These are phyloP conservation scores for Drosophila ambigua DNA, from an alignment of 1,140 invertebrate genomes.

Conservation along the genomic window DNA sequence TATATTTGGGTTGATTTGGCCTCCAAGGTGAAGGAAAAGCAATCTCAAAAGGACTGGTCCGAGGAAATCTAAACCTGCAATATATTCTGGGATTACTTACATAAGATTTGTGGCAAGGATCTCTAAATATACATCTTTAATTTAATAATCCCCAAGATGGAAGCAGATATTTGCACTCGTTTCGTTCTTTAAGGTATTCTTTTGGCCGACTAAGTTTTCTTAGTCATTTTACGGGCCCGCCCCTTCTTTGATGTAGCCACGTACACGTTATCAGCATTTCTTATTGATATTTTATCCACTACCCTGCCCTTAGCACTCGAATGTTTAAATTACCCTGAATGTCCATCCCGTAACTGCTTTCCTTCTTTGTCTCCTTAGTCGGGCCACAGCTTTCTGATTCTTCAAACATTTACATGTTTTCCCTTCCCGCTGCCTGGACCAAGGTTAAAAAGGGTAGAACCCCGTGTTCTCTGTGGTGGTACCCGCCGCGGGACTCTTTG, in stretches of 20 bases:
- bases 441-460: conserved; percentile 1
- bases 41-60: conserved; percentile 5
- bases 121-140: background rate
- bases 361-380: background rate
- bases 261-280: conserved; percentile 73
- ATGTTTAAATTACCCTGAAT: background rate
- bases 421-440: conserved; percentile 12
- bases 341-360: conserved; percentile 5
- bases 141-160: background rate
- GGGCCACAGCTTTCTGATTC: conserved; percentile 27
- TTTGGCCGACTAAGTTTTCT: background rate
- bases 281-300: conserved; percentile 40
- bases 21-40: no score
- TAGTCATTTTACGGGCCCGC: conserved; percentile 22
- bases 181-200: conserved; percentile 9
- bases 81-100: background rate
- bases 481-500: conserved; percentile 13
- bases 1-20: conserved; percentile 29
- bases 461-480: background rate
- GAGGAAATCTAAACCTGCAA: background rate
- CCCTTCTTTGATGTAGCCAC: conserved; percentile 38
- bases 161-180: background rate
- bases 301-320: background rate
- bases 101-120: no score
- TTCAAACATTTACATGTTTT: conserved; percentile 42